Percentiles rank a stretch among this genome's conserved stretches.
phyloP scores from a whole-genome alignment of 2,888 invertebrate genomes.

The Synergus gifuensis region DNA sequence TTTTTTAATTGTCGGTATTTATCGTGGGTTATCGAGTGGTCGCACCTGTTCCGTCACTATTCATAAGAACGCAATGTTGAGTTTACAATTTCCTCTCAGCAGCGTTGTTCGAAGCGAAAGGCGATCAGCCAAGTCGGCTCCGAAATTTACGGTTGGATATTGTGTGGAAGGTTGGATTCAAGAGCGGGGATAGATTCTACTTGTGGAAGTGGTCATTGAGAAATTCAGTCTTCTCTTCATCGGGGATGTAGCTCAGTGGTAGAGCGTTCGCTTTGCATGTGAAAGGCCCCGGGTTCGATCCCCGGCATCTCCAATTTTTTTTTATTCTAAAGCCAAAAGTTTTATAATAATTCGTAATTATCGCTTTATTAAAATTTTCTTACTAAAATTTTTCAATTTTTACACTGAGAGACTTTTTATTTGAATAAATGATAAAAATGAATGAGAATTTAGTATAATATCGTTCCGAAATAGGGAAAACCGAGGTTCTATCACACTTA shows the following conservation, averaged over 20 bases:
- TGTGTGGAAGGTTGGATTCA: background rate
- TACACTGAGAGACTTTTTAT: too few relatives aligned
- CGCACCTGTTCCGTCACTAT: constrained; percentile 18
- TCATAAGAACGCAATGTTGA: background rate
- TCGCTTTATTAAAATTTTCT: background rate
- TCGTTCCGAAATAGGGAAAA: too few relatives aligned
- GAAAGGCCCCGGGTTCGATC: constrained; percentile 99
- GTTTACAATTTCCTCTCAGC: background rate
- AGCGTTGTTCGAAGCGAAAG: background rate
- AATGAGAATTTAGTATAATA: too few relatives aligned
- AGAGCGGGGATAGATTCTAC: background rate
- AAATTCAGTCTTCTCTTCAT: background rate
- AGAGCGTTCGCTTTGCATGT: constrained; percentile 99
- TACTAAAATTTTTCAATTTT: background rate
- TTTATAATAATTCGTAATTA: background rate
- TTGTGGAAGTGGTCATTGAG: background rate
- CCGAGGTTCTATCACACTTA: too few relatives aligned
- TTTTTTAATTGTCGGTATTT: background rate
- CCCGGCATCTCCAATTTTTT: constrained; percentile 91
- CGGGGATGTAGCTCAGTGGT: constrained; percentile 98
- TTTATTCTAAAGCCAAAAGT: constrained; percentile 46
- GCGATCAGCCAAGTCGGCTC: background rate
- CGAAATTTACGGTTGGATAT: background rate
- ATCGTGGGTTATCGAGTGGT: background rate
- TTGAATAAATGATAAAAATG: too few relatives aligned